Evolutionary conservation across 2,888 invertebrate species (phyloP).

Genomic region (Agelastica alni): DNA sequence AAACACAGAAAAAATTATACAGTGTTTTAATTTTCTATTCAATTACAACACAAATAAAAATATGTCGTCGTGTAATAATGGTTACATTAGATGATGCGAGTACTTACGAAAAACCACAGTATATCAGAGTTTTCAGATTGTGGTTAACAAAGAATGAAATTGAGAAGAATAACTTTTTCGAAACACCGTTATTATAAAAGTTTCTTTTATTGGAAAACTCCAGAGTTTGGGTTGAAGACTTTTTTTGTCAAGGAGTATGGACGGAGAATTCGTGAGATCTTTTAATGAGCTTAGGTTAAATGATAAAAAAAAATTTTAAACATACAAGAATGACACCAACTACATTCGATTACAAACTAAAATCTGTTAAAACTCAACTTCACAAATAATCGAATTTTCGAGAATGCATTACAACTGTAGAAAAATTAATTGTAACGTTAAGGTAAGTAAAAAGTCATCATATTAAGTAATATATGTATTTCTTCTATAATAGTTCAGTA

Average conservation of each 20-base stretch:
- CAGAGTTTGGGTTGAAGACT: constrained; percentile 4
- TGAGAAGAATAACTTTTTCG: neutral
- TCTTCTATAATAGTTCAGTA: neutral
- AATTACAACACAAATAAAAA: too few relatives aligned
- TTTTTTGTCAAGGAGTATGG: neutral
- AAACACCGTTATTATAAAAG: constrained; percentile 1
- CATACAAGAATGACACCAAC: too few relatives aligned
- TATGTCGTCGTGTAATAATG: too few relatives aligned
- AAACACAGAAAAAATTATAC: too few relatives aligned
- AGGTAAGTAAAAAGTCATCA: neutral
- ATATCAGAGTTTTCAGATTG: constrained; percentile 2
- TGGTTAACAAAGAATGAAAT: constrained; percentile 1
- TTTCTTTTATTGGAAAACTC: constrained; percentile 1
- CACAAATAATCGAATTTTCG: neutral
- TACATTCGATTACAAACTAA: too few relatives aligned
- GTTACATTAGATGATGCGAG: constrained; percentile 4
- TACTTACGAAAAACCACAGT: constrained; percentile 1
- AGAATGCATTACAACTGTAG: neutral
- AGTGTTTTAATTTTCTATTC: too few relatives aligned
- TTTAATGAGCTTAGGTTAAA: too few relatives aligned
- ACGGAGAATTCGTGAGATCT: too few relatives aligned
- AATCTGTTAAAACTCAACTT: too few relatives aligned
- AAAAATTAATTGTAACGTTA: neutral
- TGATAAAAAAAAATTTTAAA: too few relatives aligned
- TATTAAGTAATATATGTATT: neutral